Base-by-base conservation (phyloP, 2,113 vertebrate species). In the Oriolus oriolus region DNA sequence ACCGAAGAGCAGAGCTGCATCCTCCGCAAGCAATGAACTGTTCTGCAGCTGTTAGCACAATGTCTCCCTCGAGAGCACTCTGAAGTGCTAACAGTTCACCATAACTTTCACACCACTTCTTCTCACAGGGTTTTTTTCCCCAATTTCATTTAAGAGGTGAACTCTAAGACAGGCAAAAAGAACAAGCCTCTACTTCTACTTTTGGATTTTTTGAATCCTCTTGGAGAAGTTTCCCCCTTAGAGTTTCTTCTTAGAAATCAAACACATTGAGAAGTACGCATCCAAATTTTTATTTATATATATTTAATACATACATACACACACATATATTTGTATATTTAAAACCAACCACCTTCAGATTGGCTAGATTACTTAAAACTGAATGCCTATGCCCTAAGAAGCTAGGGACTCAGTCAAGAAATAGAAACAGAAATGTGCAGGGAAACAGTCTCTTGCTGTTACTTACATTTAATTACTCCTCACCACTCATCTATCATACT, bases 401-500 rank as follows among this genome's bases (percentile, higher is more conserved):
- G n/a, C 68, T 90, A 47, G 24, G 33, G 31, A 65, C 65, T 89
- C 16, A 7, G 35, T 50, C 26, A 33, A 61, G n/a, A 91, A 33
- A 9, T 3, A 70, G 10, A 59, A 87, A 17, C 24, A 42, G 31
- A 79, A 68, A 85, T 0, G 16, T 50, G 26, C 56, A 71, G 45
- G 23, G 20, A 73, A 52, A 82, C 2, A 16, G 16, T 50, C 28
- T 74, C 71, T 76, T 31, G n/a, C 37, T 86, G 16, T 42, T 64
- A 82, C 41, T 44, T 88, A 56, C 35, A 69, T 93, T 96, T 96
- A 93, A 86, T 94, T 93, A 90, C 45, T 87, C 56, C 54, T 86
- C 54, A 42, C 17, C 54, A 69, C 33, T 82, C 39, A 90, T 45
- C 30, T 57, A 59, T 28, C 35, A 69, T 15, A n/a, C 56, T 63